Conservation (phyloP, 1,140 invertebrate species). For the Andricus grossulariae region DNA sequence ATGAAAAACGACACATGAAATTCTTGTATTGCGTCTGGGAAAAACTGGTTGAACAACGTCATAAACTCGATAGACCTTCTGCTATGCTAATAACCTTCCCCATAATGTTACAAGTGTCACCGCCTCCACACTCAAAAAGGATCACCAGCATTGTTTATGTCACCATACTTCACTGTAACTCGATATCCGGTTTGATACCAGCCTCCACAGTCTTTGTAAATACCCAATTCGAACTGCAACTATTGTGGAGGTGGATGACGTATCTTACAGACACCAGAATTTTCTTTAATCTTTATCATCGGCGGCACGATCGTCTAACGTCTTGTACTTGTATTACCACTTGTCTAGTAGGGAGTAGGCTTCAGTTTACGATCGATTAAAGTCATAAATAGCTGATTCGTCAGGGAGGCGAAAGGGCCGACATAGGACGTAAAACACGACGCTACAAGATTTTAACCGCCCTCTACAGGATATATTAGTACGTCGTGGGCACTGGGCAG, state of each 20-base stretch:
- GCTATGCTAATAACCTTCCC: constrained; percentile 20
- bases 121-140: constrained; percentile 7
- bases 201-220: background rate
- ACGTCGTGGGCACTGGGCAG: constrained; percentile 20
- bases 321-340: constrained; percentile 32
- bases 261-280: background rate
- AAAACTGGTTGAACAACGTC: background rate
- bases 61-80: background rate
- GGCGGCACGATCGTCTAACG: constrained; percentile 15
- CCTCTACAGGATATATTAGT: constrained; percentile 40
- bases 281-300: background rate
- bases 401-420: constrained; percentile 45
- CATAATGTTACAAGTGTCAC: constrained; percentile 21
- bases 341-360: constrained; percentile 58
- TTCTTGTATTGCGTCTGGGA: background rate
- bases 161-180: constrained; percentile 11
- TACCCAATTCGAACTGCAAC: constrained; percentile 12
- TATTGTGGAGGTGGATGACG: constrained; percentile 2
- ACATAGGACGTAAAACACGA: constrained; percentile 42
- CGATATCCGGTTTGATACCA: constrained; percentile 24
- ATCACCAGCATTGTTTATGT: constrained; percentile 6
- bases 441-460: constrained; percentile 43
- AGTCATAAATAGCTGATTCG: constrained; percentile 59
- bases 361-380: constrained; percentile 65
- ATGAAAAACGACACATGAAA: constrained; percentile 1